These are phyloP conservation scores for Rhodinocichla rosea DNA, from an alignment of 2,113 vertebrate species.

Conservation along the genomic window DNA sequence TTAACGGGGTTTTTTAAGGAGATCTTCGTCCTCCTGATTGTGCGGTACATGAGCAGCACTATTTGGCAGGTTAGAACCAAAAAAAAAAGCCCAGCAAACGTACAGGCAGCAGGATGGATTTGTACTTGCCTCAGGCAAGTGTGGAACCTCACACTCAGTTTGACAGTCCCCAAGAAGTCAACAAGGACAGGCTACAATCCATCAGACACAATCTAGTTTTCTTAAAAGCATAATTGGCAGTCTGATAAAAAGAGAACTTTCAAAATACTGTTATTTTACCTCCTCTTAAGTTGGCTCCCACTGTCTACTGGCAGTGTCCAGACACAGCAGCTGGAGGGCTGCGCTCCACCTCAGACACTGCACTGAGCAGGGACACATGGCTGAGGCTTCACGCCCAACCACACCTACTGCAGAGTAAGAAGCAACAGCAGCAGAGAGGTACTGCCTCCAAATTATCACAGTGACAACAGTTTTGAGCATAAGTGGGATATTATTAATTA, in stretches of 20 bases:
- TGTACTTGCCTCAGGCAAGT: background rate
- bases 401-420: background rate
- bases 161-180: background rate
- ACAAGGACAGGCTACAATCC: background rate
- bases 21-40: background rate
- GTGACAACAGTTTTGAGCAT: background rate
- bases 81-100: background rate
- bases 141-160: background rate
- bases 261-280: background rate
- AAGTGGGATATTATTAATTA: background rate
- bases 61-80: background rate
- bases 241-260: background rate
- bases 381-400: background rate
- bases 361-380: fast-evolving
- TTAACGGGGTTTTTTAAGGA: background rate
- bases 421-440: background rate
- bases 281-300: background rate
- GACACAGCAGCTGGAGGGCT: background rate
- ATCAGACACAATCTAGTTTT: background rate
- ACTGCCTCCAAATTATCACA: background rate
- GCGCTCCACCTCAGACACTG: fast-evolving
- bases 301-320: background rate
- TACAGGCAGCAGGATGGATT: background rate
- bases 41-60: background rate
- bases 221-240: background rate